Evolutionary conservation across 2,113 vertebrate species (phyloP).

Genomic region (Lasiurus borealis): DNA sequence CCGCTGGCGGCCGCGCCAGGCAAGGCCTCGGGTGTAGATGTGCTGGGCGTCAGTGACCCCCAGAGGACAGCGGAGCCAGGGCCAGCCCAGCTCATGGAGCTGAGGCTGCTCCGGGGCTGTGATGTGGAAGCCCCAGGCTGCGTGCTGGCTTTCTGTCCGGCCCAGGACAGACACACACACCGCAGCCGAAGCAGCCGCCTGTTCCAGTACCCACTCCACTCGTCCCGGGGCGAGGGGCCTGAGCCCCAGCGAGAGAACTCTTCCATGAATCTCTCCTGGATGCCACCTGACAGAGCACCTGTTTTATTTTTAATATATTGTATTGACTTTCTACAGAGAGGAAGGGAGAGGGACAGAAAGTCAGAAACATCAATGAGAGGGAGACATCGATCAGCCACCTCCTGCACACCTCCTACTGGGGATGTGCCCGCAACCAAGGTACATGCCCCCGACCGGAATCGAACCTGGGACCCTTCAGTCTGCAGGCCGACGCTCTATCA

Average conservation of each 20-base stretch:
- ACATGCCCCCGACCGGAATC: too few species aligned
- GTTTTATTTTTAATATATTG: too few species aligned
- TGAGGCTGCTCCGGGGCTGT: background rate
- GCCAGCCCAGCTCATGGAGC: background rate
- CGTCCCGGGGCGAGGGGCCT: background rate
- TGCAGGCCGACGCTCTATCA: too few species aligned
- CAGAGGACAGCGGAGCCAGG: background rate
- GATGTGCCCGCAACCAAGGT: too few species aligned
- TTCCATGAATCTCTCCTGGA: background rate
- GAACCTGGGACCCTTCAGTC: too few species aligned
- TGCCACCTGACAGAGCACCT: background rate
- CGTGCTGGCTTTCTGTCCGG: background rate
- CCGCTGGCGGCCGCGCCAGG: background rate
- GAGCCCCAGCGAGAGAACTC: background rate
- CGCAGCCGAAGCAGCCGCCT: background rate
- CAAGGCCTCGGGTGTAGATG: background rate
- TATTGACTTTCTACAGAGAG: too few species aligned
- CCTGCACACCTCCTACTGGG: too few species aligned
- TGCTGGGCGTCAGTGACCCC: background rate
- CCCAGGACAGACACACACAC: fast-evolving
- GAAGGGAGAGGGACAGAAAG: too few species aligned
- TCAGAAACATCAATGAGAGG: too few species aligned
- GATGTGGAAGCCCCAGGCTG: background rate
- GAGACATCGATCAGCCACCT: too few species aligned
- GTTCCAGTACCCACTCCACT: fast-evolving